Percentiles rank a stretch among this genome's conserved stretches.
Conservation (phyloP, 2,888 invertebrate genomes). For the Xylota sylvarum region DNA sequence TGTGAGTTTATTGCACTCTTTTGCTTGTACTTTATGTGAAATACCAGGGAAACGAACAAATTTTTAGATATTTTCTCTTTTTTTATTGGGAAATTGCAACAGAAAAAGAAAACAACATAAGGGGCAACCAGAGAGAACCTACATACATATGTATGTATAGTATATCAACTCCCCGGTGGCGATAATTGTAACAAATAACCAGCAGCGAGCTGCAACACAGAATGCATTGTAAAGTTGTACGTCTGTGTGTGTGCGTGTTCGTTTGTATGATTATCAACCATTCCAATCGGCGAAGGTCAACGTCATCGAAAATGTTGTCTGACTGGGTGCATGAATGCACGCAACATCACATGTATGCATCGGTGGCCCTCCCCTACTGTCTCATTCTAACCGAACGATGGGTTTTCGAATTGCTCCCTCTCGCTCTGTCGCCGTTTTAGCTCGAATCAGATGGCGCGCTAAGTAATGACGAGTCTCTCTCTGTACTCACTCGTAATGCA, state of each 20-base stretch:
- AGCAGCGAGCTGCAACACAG: constrained; percentile 25
- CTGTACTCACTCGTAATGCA: constrained; percentile 54
- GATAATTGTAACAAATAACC: constrained; percentile 67
- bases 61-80: constrained; percentile 21
- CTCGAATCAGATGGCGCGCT: constrained; percentile 30
- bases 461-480: constrained; percentile 9
- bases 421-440: constrained; percentile 28
- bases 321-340: constrained; percentile 68
- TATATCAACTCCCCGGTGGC: constrained; percentile 53
- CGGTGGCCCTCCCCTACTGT: constrained; percentile 3
- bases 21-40: constrained; percentile 59
- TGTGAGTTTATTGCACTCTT: constrained; percentile 74
- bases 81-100: constrained; percentile 49
- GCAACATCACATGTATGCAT: constrained; percentile 46
- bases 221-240: constrained; percentile 23
- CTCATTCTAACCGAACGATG: constrained; percentile 56
- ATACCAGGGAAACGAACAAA: constrained; percentile 39
- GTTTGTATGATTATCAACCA: constrained; percentile 57
- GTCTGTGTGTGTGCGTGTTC: constrained; percentile 16
- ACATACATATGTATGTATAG: too few relatives aligned
- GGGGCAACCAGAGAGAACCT: constrained; percentile 4
- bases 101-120: neutral
- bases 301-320: constrained; percentile 77
- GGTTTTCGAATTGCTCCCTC: constrained; percentile 26
- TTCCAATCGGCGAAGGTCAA: constrained; percentile 77